Evolutionary conservation across 2,888 invertebrate genomes (phyloP).

Genomic region (Crematogaster levior): DNA sequence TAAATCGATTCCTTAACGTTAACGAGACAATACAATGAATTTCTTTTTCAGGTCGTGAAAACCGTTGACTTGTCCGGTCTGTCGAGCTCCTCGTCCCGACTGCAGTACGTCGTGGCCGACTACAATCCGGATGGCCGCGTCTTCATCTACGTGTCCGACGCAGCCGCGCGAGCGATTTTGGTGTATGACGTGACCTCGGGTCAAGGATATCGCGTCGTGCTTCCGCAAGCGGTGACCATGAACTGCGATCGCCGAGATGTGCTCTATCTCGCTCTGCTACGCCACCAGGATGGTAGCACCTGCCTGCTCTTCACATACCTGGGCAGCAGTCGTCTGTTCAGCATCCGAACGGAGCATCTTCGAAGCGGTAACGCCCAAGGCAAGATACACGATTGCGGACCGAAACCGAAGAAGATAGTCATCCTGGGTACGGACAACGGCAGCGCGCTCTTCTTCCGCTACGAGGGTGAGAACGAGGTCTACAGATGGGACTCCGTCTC

Average conservation of each 20-base stretch:
- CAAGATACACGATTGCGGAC: conserved; percentile 87
- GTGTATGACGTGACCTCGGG: conserved; percentile 89
- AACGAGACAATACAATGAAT: not conserved
- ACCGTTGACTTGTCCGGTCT: conserved; percentile 87
- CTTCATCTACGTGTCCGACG: conserved; percentile 86
- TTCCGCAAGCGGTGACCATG: conserved; percentile 87
- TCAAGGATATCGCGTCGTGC: conserved; percentile 89
- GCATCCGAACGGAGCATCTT: conserved; percentile 89
- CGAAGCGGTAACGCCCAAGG: conserved; percentile 88
- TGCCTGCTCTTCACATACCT: conserved; percentile 89
- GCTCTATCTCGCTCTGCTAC: conserved; percentile 89
- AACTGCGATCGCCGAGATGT: conserved; percentile 88
- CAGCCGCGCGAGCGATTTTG: conserved; percentile 85
- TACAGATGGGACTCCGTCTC: conserved; percentile 88
- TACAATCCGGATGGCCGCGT: conserved; percentile 86
- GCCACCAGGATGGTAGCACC: conserved; percentile 87
- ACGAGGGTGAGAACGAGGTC: conserved; percentile 87
- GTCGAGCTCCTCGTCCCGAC: conserved; percentile 86
- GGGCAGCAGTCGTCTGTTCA: conserved; percentile 88
- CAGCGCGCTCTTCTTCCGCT: conserved; percentile 88
- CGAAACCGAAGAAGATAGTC: conserved; percentile 87
- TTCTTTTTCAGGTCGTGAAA: conserved; percentile 85
- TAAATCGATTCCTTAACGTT: not conserved
- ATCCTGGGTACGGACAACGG: conserved; percentile 89
- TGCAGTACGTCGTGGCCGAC: conserved; percentile 88